Base-by-base conservation (phyloP, 2,797 vertebrate species). In the Taenioides sp. region DNA sequence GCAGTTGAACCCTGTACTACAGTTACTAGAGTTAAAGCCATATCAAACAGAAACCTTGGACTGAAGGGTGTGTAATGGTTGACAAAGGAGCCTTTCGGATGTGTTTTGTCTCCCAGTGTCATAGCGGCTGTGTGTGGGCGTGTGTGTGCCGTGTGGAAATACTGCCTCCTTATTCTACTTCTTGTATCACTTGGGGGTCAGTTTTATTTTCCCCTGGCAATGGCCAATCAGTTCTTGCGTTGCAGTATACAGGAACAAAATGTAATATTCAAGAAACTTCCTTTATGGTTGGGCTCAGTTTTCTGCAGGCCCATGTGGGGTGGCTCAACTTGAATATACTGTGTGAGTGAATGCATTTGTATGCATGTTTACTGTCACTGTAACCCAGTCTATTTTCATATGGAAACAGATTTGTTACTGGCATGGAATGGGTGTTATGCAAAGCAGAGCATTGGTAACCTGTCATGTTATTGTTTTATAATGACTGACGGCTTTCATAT, bases 191-290 rank as follows among this genome's bases (percentile, higher is more conserved):
- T 86, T 31, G 71, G 84, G 84, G 88, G 77, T 86, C 87, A 81
- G 68, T 76, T 82, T 81, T 75, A 78, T 73, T 88, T 85, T 71
- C 88, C 89, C 89, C 86, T 79, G 87, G 90, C 78, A 89, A 93
- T 93, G 91, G 90, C 92, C 93, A 94, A 94, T 94, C 93, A 94
- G 93, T 94, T 94, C 93, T 94, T 92, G 87, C 92, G 84, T 92
- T 94, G 92, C 92, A 94, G 93, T 94, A 94, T 87, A 88, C 84
- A 90, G 79, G 82, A 73, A 78, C 81, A 62, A 86, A 87, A 86
- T 82, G 82, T 86, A 71, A 84, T 82, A 87, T 90, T 88, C 80
- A 89, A 90, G 88, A 86, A 87, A 83, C 88, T 87, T 92, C 91
- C 87, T 87, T 80, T 73, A 69, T 61, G n/a, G 78, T 82, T 82